Percentiles rank a stretch among this genome's conserved stretches.
These are phyloP conservation scores for Punctoribates punctum DNA, from an alignment of 2,888 invertebrate genomes.

Conservation along the genomic window DNA sequence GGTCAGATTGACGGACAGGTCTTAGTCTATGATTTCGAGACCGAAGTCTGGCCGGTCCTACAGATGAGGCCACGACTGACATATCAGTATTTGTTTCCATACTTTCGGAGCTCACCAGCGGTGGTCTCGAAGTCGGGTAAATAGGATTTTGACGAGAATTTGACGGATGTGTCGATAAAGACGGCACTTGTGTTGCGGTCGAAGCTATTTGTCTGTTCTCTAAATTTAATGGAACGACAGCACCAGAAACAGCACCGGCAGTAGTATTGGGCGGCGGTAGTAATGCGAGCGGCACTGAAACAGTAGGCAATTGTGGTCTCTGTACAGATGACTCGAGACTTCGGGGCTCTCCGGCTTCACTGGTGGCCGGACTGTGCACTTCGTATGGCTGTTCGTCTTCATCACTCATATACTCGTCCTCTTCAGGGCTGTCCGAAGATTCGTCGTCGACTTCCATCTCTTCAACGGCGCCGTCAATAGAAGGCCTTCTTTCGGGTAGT, in stretches of 20 bases:
- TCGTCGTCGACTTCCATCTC: constrained; percentile 65
- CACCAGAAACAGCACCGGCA: not conserved
- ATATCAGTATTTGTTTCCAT: constrained; percentile 32
- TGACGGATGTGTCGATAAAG: not conserved
- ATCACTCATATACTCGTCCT: constrained; percentile 44
- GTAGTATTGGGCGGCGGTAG: constrained; percentile 43
- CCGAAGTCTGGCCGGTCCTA: constrained; percentile 42
- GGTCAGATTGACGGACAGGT: constrained; percentile 43
- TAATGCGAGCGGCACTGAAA: constrained; percentile 45
- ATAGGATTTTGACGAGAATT: not conserved
- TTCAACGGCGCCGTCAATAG: constrained; percentile 41
- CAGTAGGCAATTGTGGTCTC: constrained; percentile 48
- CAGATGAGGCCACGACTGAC: constrained; percentile 45
- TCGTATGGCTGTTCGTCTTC: constrained; percentile 47
- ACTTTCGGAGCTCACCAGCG: not conserved
- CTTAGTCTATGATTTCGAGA: constrained; percentile 44
- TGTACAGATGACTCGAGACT: constrained; percentile 23
- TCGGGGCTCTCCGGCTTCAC: constrained; percentile 18
- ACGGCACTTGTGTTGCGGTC: too few species aligned
- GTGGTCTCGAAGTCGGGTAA: not conserved
- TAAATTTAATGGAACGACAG: constrained; percentile 34
- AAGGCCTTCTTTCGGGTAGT: constrained; percentile 12
- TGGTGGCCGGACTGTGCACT: constrained; percentile 35
- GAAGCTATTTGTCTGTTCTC: not conserved
- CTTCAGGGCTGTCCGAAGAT: constrained; percentile 44